Percentiles rank a stretch among this genome's conserved stretches.
Evolutionary conservation across 2,113 vertebrate species (phyloP).

Genomic region (Lepisosteus oculatus): DNA sequence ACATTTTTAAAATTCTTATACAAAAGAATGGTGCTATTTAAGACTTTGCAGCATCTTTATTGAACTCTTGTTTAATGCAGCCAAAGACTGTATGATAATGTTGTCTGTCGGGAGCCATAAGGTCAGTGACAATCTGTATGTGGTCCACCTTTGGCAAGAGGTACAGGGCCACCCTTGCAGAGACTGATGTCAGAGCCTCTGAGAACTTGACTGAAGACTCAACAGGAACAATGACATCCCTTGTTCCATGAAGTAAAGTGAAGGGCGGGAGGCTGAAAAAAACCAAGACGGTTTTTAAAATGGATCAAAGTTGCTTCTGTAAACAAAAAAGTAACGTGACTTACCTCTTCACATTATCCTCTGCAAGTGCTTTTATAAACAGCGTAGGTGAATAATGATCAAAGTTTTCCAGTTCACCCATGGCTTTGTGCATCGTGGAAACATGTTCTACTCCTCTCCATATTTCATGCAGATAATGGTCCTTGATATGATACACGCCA

Average conservation of each 20-base stretch:
- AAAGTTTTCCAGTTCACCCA: conserved; percentile 62
- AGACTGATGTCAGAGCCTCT: conserved; percentile 49
- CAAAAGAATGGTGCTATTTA: neutral
- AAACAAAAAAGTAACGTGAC: too few species aligned
- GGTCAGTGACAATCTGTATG: conserved; percentile 55
- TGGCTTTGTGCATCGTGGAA: conserved; percentile 69
- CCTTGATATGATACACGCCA: conserved; percentile 63
- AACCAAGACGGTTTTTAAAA: neutral
- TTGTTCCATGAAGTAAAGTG: conserved; percentile 58
- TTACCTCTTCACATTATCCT: conserved; percentile 55
- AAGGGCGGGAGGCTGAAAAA: conserved; percentile 56
- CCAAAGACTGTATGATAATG: conserved; percentile 56
- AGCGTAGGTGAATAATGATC: conserved; percentile 59
- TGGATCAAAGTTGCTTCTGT: neutral
- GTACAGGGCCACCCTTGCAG: conserved; percentile 51
- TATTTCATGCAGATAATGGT: conserved; percentile 65
- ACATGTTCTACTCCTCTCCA: conserved; percentile 57
- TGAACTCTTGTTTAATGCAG: conserved; percentile 58
- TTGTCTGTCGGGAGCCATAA: conserved; percentile 57
- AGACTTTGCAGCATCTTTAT: conserved; percentile 23
- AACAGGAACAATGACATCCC: conserved; percentile 55
- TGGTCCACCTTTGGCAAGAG: conserved; percentile 56
- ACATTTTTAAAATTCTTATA: too few species aligned
- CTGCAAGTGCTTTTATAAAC: conserved; percentile 39
- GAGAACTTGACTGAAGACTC: conserved; percentile 56